Percentiles rank a stretch among this genome's conserved stretches.
These are phyloP conservation scores for Brachyistius frenatus DNA, from an alignment of 2,113 vertebrate species.

Conservation along the genomic window DNA sequence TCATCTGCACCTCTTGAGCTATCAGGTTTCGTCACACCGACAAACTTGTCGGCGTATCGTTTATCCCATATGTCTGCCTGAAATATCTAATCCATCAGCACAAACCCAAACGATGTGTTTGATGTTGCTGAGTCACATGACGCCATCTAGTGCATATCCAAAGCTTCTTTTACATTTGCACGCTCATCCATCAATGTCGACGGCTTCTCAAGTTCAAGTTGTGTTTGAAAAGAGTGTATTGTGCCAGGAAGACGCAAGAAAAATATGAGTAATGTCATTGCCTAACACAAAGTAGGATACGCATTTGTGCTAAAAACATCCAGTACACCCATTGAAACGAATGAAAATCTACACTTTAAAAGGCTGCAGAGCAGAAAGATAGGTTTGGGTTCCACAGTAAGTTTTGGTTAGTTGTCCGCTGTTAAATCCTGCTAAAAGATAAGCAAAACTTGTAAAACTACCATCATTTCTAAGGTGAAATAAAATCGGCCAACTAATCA, in stretches of 20 bases:
- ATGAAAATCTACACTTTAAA: neutral
- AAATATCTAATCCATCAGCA: conserved; percentile 20
- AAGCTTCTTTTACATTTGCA: neutral
- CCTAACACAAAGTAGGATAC: neutral
- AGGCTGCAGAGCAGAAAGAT: too few species aligned
- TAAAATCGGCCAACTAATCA: too few species aligned
- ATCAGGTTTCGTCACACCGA: conserved; percentile 8
- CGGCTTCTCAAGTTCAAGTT: too few species aligned
- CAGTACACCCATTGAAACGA: neutral
- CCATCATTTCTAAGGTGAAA: too few species aligned
- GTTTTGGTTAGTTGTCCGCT: too few species aligned
- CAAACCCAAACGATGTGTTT: neutral
- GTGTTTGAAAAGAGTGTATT: neutral
- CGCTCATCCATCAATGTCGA: neutral
- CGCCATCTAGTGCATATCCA: neutral
- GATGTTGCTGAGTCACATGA: neutral
- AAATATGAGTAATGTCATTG: neutral
- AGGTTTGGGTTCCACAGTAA: too few species aligned
- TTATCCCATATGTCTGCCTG: neutral
- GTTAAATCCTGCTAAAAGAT: too few species aligned
- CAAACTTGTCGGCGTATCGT: neutral
- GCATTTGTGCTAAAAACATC: neutral
- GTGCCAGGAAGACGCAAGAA: neutral
- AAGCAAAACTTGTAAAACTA: too few species aligned
- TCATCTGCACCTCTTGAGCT: conserved; percentile 17